Percentiles rank a stretch among this genome's conserved stretches.
Conservation (phyloP, 2,888 invertebrate species). For the Xanthia togata region DNA sequence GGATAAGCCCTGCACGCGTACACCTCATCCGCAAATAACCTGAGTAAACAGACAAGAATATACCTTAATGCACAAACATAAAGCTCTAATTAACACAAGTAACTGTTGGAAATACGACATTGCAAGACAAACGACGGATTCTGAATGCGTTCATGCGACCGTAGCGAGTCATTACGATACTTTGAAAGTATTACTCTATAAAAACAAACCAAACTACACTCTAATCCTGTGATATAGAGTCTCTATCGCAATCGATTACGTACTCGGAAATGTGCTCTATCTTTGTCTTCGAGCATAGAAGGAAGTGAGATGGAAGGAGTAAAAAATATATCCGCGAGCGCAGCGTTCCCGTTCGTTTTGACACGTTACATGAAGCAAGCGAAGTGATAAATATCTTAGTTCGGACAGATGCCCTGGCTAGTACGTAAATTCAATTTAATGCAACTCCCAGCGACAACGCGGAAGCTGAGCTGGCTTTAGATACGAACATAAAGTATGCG, state of each 20-base stretch:
- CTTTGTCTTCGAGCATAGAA: slow-evolving; percentile 75
- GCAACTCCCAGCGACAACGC: slow-evolving; percentile 77
- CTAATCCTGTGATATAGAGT: slow-evolving; percentile 80
- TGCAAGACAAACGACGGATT: slow-evolving; percentile 70
- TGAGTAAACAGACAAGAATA: slow-evolving; percentile 65
- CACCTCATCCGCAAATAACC: slow-evolving; percentile 75
- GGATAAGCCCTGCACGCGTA: slow-evolving; percentile 83
- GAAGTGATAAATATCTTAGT: slow-evolving; percentile 85
- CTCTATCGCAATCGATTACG: slow-evolving; percentile 72
- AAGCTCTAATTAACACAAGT: slow-evolving; percentile 66
- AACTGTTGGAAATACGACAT: slow-evolving; percentile 73
- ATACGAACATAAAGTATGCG: slow-evolving; percentile 72
- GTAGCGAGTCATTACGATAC: slow-evolving; percentile 88
- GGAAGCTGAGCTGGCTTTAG: slow-evolving; percentile 74
- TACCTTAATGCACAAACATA: slow-evolving; percentile 69
- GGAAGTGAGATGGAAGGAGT: slow-evolving; percentile 74
- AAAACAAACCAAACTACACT: slow-evolving; percentile 81
- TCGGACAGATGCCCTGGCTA: slow-evolving; percentile 78
- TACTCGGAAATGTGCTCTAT: slow-evolving; percentile 68
- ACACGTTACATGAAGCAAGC: slow-evolving; percentile 83
- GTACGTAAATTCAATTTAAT: slow-evolving; percentile 77
- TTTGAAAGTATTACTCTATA: slow-evolving; percentile 81
- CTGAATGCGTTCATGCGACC: slow-evolving; percentile 89
- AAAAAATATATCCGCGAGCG: slow-evolving; percentile 85
- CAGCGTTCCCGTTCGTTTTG: slow-evolving; percentile 85